phyloP scores from a whole-genome alignment of 2,113 vertebrate genomes.

The Anoplopoma fimbria region DNA sequence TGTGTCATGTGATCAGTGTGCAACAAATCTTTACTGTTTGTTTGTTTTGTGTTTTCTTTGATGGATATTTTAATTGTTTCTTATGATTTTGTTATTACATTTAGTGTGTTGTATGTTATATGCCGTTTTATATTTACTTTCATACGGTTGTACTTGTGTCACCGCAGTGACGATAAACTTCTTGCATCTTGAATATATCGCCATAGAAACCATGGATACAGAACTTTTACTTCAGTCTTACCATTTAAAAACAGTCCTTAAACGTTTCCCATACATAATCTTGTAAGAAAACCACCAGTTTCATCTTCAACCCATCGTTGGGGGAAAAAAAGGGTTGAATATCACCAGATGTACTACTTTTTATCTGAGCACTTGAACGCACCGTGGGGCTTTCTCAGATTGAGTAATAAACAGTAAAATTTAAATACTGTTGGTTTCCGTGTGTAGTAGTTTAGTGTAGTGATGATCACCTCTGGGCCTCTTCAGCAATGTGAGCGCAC shows the following conservation, averaged over 20 bases:
- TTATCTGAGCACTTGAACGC: background rate
- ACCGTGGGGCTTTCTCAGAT: background rate
- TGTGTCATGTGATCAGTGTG: no score
- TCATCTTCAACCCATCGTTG: background rate
- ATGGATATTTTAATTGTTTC: no score
- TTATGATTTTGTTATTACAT: no score
- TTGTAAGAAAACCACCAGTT: no score
- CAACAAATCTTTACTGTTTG: no score
- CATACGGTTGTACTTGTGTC: no score
- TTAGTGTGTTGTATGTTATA: no score
- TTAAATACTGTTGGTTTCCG: background rate
- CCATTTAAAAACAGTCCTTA: no score
- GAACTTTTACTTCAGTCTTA: no score
- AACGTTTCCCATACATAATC: no score
- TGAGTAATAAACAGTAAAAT: background rate
- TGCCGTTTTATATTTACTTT: no score
- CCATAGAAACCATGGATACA: background rate
- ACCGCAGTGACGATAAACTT: background rate
- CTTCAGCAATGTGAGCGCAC: background rate
- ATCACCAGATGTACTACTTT: background rate
- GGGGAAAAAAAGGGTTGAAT: background rate
- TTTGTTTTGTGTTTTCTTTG: no score
- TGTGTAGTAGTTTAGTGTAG: background rate
- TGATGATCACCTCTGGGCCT: constrained; percentile 8
- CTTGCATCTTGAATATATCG: background rate